Evolutionary conservation across 2,888 invertebrate genomes (phyloP).

Genomic region (Orthosia incerta): DNA sequence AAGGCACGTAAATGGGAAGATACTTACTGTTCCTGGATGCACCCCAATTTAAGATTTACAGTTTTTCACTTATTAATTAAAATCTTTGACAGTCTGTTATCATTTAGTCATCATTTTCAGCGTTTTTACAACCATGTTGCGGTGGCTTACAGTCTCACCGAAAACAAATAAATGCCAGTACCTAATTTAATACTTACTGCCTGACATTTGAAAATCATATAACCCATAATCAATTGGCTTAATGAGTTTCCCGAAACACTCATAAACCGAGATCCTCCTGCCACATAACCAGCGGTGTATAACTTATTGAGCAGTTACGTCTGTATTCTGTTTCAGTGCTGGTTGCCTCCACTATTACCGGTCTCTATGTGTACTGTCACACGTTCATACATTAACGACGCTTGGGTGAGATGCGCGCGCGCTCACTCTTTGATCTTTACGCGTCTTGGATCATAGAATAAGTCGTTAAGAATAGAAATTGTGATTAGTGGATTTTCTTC

Average conservation of each 20-base stretch:
- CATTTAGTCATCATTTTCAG: too few relatives aligned
- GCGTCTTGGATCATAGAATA: slow-evolving; percentile 53
- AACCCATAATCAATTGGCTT: not conserved
- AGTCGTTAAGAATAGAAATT: not conserved
- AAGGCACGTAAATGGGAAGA: too few relatives aligned
- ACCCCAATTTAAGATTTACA: too few relatives aligned
- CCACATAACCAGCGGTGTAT: not conserved
- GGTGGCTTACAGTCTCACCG: not conserved
- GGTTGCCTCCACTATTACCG: slow-evolving; percentile 33
- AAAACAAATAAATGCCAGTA: not conserved
- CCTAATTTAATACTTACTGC: not conserved
- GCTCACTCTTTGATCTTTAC: slow-evolving; percentile 61
- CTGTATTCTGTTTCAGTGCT: slow-evolving; percentile 29
- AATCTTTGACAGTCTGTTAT: too few relatives aligned
- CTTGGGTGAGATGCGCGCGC: slow-evolving; percentile 34
- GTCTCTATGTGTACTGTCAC: slow-evolving; percentile 39
- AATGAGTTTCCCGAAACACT: slow-evolving; percentile 7
- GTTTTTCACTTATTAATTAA: too few relatives aligned
- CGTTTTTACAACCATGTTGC: not conserved
- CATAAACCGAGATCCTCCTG: not conserved
- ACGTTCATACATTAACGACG: slow-evolving; percentile 53
- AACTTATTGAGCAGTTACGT: not conserved
- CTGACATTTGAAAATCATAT: not conserved
- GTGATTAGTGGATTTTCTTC: not conserved
- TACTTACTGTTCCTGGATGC: too few relatives aligned